Conservation (phyloP, 2,113 vertebrate genomes). For the Burhinus oedicnemus region DNA sequence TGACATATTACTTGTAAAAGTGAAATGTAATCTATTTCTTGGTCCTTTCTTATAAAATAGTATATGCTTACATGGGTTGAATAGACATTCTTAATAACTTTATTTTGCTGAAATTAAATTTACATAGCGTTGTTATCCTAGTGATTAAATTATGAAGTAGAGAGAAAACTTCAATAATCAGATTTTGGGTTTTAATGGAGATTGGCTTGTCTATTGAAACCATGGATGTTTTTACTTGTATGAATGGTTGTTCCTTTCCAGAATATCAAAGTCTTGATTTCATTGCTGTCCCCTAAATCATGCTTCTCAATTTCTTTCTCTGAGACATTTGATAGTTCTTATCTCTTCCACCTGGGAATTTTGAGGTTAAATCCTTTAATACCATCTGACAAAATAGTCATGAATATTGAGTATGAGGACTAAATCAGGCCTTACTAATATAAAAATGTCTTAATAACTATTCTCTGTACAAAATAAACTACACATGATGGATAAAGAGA, state of each 20-base stretch:
- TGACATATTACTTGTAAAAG: neutral
- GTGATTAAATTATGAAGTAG: neutral
- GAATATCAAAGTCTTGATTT: neutral
- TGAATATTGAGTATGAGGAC: neutral
- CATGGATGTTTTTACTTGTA: neutral
- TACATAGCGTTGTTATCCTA: neutral
- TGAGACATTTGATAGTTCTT: neutral
- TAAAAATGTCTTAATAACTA: neutral
- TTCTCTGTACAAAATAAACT: neutral
- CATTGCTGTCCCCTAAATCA: neutral
- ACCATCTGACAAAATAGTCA: neutral
- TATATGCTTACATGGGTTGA: neutral
- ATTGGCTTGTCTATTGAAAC: neutral
- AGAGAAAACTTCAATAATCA: conserved; percentile 6
- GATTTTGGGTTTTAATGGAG: neutral
- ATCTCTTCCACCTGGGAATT: neutral
- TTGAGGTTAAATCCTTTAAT: conserved; percentile 1
- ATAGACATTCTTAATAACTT: neutral
- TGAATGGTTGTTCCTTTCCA: neutral
- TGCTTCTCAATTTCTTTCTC: neutral
- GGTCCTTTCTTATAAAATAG: neutral
- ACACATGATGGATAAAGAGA: neutral
- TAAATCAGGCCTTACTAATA: neutral
- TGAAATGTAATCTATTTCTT: neutral
- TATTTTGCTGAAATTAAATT: conserved; percentile 39